Conservation (phyloP, 2,888 invertebrate genomes). For the Cephus pygmeus region DNA sequence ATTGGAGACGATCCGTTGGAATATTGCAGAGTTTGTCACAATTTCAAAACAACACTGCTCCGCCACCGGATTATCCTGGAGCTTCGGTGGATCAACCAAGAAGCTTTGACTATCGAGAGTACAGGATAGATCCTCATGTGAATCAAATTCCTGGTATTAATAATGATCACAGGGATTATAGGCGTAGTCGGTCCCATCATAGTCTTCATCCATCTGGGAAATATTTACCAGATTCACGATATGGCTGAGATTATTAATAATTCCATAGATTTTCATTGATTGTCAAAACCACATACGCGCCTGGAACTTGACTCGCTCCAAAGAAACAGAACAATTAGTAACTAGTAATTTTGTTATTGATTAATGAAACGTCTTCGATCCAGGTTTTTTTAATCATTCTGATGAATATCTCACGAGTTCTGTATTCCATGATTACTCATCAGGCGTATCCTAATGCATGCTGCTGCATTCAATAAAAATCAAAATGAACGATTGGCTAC, state of each 20-base stretch:
- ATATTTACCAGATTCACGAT: slow-evolving; percentile 28
- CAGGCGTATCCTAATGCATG: not conserved
- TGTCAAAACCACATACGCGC: not conserved
- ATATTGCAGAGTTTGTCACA: slow-evolving; percentile 52
- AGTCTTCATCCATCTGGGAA: slow-evolving; percentile 70
- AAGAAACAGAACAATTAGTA: not conserved
- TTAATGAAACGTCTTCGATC: not conserved
- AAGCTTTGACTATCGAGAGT: not conserved
- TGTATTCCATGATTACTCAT: not conserved
- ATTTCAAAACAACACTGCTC: slow-evolving; percentile 41
- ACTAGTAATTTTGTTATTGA: not conserved
- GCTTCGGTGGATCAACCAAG: slow-evolving; percentile 25
- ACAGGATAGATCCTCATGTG: not conserved
- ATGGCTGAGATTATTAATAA: slow-evolving; percentile 11
- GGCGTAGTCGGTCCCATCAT: slow-evolving; percentile 71
- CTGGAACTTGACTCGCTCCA: not conserved
- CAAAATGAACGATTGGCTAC: not conserved
- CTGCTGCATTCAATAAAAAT: not conserved
- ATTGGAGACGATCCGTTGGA: slow-evolving; percentile 57
- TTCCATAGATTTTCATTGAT: not conserved
- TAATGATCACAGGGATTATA: slow-evolving; percentile 39
- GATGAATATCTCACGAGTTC: not conserved
- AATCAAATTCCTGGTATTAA: slow-evolving; percentile 8
- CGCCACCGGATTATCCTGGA: slow-evolving; percentile 56
- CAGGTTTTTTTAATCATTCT: not conserved